phyloP scores from a whole-genome alignment of 2,797 vertebrate species.

The Pseudomugil tenellus region DNA sequence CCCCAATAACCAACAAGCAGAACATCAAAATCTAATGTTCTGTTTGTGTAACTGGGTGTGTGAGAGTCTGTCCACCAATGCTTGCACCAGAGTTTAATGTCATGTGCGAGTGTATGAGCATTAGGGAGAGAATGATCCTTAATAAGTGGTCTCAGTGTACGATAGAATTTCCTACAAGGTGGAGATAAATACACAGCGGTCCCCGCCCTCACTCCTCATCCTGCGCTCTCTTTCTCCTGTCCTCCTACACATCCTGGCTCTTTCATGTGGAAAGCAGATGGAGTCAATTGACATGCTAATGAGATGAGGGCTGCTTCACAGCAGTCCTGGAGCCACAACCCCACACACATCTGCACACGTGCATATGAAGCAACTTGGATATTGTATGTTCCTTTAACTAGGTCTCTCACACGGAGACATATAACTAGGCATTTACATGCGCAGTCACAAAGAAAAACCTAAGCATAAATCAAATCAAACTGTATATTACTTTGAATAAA shows the following conservation, averaged over 20 bases:
- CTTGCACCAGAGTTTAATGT: slow-evolving; percentile 14
- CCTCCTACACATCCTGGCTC: slow-evolving; percentile 79
- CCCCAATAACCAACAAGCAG: neutral
- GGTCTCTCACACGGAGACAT: slow-evolving; percentile 29
- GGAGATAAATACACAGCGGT: slow-evolving; percentile 72
- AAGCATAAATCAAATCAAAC: slow-evolving; percentile 18
- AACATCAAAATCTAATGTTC: slow-evolving; percentile 18
- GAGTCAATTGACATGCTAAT: slow-evolving; percentile 91
- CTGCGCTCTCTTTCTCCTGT: slow-evolving; percentile 74
- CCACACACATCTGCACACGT: slow-evolving; percentile 35
- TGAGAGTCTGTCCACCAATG: slow-evolving; percentile 19
- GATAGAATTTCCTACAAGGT: slow-evolving; percentile 77
- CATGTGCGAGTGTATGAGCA: slow-evolving; percentile 13
- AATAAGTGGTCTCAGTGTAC: slow-evolving; percentile 73
- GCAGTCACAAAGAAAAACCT: slow-evolving; percentile 20
- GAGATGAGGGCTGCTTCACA: slow-evolving; percentile 85
- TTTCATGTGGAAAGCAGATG: slow-evolving; percentile 91
- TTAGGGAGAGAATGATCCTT: slow-evolving; percentile 64
- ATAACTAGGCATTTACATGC: slow-evolving; percentile 7
- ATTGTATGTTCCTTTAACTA: slow-evolving; percentile 29
- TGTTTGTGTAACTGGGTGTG: slow-evolving; percentile 14
- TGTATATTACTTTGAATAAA: slow-evolving; percentile 24
- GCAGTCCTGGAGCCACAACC: slow-evolving; percentile 74
- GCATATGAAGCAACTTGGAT: slow-evolving; percentile 43
- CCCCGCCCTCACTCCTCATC: slow-evolving; percentile 54